Percentiles rank a stretch among this genome's conserved stretches.
phyloP scores from a whole-genome alignment of 2,113 vertebrate species.

The Passer domesticus region DNA sequence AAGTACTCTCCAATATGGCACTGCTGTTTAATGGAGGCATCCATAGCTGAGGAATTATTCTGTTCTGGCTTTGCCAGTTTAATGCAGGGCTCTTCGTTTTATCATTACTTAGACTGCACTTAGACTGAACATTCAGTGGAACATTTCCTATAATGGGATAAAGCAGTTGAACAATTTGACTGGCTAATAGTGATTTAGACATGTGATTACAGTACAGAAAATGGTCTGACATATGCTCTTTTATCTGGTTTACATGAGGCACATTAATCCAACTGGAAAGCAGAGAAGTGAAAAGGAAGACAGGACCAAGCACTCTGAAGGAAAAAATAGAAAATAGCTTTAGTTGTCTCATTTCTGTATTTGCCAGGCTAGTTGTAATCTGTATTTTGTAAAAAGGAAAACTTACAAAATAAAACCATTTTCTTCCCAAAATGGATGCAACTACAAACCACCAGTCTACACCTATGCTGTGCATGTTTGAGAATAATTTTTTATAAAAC shows the following conservation, averaged over 20 bases:
- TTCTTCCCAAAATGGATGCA: background rate
- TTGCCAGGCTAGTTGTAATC: background rate
- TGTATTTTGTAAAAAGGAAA: background rate
- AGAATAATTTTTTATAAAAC: background rate
- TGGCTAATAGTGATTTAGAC: conserved; percentile 64
- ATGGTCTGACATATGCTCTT: conserved; percentile 63
- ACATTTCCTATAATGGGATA: conserved; percentile 63
- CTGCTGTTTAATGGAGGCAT: conserved; percentile 5
- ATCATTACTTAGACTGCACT: conserved; percentile 51
- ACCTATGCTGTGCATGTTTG: background rate
- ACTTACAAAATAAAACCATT: background rate
- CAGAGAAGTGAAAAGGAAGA: conserved; percentile 12
- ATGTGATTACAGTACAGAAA: conserved; percentile 66
- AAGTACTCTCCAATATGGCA: background rate
- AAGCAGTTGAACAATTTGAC: conserved; percentile 54
- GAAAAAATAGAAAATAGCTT: background rate
- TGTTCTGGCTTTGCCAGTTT: background rate
- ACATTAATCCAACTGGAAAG: conserved; percentile 46
- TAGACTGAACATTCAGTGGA: conserved; percentile 48
- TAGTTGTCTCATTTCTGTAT: background rate
- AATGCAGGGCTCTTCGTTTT: conserved; percentile 7
- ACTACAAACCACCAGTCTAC: background rate
- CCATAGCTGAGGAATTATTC: background rate
- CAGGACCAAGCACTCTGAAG: background rate
- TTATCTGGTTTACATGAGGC: conserved; percentile 59